These are phyloP conservation scores for Sylvicapra grimmia DNA, from an alignment of 2,113 vertebrate genomes.

Conservation along the genomic window DNA sequence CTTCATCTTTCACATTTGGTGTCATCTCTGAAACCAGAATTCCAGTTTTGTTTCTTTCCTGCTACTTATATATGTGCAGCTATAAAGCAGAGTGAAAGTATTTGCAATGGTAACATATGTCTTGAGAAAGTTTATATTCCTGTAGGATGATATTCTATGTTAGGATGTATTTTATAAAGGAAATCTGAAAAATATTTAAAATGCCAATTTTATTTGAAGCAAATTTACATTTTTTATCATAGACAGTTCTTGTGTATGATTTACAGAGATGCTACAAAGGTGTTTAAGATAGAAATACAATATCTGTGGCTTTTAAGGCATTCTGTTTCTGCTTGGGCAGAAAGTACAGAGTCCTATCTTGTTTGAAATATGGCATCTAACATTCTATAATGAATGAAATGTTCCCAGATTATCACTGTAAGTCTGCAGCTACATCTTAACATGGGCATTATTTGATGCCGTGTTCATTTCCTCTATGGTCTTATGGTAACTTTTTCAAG, in stretches of 20 bases:
- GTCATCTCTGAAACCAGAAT: slow-evolving; percentile 23
- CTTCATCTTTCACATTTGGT: not conserved
- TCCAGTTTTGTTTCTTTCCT: not conserved
- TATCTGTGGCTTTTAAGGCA: not conserved
- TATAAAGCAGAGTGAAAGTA: not conserved
- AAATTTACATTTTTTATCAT: not conserved
- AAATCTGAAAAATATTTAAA: slow-evolving; percentile 12
- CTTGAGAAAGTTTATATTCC: not conserved
- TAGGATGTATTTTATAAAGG: not conserved
- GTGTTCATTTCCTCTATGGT: not conserved
- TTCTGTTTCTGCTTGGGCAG: not conserved
- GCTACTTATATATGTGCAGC: not conserved
- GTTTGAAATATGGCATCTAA: not conserved
- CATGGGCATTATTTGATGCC: not conserved
- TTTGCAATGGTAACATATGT: not conserved
- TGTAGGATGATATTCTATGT: not conserved
- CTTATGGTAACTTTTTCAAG: not conserved
- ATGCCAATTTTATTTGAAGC: slow-evolving; percentile 1
- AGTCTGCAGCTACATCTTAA: not conserved
- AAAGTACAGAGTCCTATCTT: not conserved
- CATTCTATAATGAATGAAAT: not conserved
- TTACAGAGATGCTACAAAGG: not conserved
- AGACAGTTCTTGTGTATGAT: not conserved
- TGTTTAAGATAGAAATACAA: not conserved
- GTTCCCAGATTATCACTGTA: not conserved